phyloP scores from a whole-genome alignment of 2,113 vertebrate species.

The Salminus brasiliensis region DNA sequence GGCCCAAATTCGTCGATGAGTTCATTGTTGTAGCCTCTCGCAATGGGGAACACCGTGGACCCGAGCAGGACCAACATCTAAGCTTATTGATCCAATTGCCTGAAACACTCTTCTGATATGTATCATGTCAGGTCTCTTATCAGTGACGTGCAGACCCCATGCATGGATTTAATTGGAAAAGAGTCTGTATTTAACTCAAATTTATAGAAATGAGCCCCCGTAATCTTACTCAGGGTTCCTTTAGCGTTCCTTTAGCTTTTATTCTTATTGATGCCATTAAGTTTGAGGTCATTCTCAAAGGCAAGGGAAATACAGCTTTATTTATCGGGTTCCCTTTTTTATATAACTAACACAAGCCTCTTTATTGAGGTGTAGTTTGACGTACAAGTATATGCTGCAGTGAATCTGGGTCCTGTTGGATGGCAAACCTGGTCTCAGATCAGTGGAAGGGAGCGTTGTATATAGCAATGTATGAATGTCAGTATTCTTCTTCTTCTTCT shows the following conservation, averaged over 20 bases:
- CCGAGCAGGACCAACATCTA: constrained; percentile 7
- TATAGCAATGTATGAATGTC: too few species aligned
- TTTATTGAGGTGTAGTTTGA: not conserved
- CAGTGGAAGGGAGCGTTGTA: not conserved
- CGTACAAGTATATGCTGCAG: not conserved
- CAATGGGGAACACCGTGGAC: not conserved
- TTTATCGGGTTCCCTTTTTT: too few species aligned
- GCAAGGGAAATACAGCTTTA: not conserved
- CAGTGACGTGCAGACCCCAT: constrained; percentile 30
- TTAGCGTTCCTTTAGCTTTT: not conserved
- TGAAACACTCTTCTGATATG: constrained; percentile 34
- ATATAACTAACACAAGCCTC: not conserved
- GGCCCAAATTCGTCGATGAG: constrained; percentile 3
- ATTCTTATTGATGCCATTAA: not conserved
- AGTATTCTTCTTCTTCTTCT: too few species aligned
- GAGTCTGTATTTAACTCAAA: constrained; percentile 20
- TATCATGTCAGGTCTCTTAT: constrained; percentile 37
- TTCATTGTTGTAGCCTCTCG: not conserved
- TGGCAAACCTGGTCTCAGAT: not conserved
- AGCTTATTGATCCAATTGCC: constrained; percentile 27
- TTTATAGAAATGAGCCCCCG: constrained; percentile 16
- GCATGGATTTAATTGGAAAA: constrained; percentile 32
- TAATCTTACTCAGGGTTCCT: not conserved
- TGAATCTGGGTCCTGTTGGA: not conserved
- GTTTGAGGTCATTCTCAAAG: constrained; percentile 3